phyloP scores from a whole-genome alignment of 1,140 invertebrate species.

The Pseudachorutes palmiensis region DNA sequence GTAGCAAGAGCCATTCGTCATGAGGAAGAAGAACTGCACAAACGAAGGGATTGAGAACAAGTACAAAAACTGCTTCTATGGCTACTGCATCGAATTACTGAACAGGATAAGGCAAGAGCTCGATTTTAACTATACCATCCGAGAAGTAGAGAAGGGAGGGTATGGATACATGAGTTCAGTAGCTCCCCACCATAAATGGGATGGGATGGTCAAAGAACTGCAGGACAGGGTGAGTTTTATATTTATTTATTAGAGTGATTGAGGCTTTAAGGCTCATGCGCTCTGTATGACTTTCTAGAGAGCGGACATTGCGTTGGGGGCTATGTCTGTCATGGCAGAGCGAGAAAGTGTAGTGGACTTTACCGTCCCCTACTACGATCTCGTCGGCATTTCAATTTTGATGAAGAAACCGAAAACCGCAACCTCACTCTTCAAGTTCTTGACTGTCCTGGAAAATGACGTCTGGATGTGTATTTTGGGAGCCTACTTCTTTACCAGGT shows the following conservation, averaged over 20 bases:
- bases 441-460: constrained; percentile 88
- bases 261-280: neutral
- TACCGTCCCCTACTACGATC: constrained; percentile 89
- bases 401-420: constrained; percentile 70
- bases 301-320: constrained; percentile 80
- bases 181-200: constrained; percentile 61
- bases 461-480: constrained; percentile 94
- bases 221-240: constrained; percentile 72
- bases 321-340: constrained; percentile 87
- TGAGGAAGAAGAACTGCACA: constrained; percentile 44
- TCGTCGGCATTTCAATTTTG: constrained; percentile 86
- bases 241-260: no score
- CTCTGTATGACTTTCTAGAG: constrained; percentile 44
- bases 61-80: constrained; percentile 56
- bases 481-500: constrained; percentile 89
- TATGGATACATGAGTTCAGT: constrained; percentile 80
- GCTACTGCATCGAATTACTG: constrained; percentile 89
- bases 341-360: constrained; percentile 90
- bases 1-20: constrained; percentile 85
- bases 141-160: constrained; percentile 59
- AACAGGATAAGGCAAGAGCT: constrained; percentile 71
- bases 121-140: constrained; percentile 82
- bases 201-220: constrained; percentile 83
- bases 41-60: constrained; percentile 48
- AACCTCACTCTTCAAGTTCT: constrained; percentile 90